phyloP scores from a whole-genome alignment of 2,113 vertebrate species.

The Spea multiplicata region DNA sequence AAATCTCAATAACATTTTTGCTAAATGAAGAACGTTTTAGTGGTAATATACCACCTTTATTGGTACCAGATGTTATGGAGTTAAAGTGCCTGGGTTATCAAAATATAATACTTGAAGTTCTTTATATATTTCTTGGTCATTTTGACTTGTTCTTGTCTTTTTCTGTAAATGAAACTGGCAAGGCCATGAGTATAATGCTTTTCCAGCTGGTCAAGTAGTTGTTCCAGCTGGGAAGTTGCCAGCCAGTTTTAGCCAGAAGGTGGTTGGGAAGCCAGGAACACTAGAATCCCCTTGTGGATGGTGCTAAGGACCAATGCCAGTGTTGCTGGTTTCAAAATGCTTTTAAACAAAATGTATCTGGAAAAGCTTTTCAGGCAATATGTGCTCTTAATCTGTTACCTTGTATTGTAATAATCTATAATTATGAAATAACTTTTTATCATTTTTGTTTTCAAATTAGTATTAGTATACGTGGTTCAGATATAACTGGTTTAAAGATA shows the following conservation, averaged over 20 bases:
- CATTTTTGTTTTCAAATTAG: too few relatives aligned
- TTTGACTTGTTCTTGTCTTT: conserved; percentile 13
- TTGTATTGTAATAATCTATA: conserved; percentile 24
- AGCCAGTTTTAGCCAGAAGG: conserved; percentile 37
- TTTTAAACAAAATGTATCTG: conserved; percentile 25
- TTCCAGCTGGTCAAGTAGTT: conserved; percentile 34
- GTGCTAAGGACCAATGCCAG: conserved; percentile 24
- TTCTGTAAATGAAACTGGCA: conserved; percentile 29
- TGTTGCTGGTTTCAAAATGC: conserved; percentile 27
- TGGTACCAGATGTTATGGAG: too few relatives aligned
- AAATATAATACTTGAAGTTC: too few relatives aligned
- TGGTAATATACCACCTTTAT: too few relatives aligned
- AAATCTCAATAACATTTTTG: too few relatives aligned
- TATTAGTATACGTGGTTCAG: too few relatives aligned
- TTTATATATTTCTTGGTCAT: conserved; percentile 14
- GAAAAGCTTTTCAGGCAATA: conserved; percentile 18
- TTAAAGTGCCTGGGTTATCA: too few relatives aligned
- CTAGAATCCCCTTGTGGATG: conserved; percentile 34
- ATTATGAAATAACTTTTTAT: neutral
- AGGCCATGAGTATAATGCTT: conserved; percentile 37
- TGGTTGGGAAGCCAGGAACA: conserved; percentile 44
- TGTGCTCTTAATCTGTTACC: conserved; percentile 18
- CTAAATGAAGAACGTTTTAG: too few relatives aligned
- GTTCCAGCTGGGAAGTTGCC: conserved; percentile 40
- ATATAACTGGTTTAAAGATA: too few relatives aligned